phyloP scores from a whole-genome alignment of 2,888 invertebrate genomes.

The Aricia artaxerxes region DNA sequence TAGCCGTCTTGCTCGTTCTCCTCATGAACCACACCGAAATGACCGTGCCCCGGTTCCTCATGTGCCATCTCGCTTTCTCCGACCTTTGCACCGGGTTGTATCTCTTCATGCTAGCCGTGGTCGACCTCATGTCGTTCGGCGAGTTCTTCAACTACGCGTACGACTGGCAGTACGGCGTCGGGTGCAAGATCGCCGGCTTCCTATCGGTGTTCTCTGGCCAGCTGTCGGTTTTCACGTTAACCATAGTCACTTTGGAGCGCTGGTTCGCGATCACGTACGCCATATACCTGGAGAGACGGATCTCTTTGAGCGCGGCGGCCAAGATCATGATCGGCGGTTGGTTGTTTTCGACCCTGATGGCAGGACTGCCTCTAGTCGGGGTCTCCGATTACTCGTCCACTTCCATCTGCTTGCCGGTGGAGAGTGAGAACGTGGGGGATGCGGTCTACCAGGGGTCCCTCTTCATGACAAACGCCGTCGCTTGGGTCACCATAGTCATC shows the following conservation, averaged over 20 bases:
- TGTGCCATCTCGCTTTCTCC: conserved; percentile 90
- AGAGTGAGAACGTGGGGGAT: conserved; percentile 85
- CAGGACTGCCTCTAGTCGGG: conserved; percentile 89
- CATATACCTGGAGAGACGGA: conserved; percentile 89
- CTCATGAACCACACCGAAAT: conserved; percentile 79
- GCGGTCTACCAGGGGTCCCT: conserved; percentile 87
- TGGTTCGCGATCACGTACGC: conserved; percentile 93
- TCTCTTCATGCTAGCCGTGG: conserved; percentile 89
- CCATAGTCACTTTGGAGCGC: conserved; percentile 91
- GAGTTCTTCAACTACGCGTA: conserved; percentile 95
- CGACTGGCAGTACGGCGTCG: conserved; percentile 91
- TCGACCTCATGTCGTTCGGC: conserved; percentile 91
- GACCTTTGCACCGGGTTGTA: conserved; percentile 94
- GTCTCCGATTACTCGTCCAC: conserved; percentile 94
- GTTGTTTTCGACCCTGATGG: conserved; percentile 88
- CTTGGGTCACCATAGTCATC: conserved; percentile 90
- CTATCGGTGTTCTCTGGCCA: conserved; percentile 93
- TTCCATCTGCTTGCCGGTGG: conserved; percentile 92
- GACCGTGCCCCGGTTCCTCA: conserved; percentile 71
- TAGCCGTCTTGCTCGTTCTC: conserved; percentile 89
- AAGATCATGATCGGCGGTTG: conserved; percentile 90
- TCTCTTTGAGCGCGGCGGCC: conserved; percentile 86
- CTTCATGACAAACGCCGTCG: conserved; percentile 87
- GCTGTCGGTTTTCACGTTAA: conserved; percentile 92
- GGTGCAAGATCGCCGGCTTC: conserved; percentile 93